Evolutionary conservation across 2,888 invertebrate species (phyloP).

Genomic region (Leptothorax acervorum): DNA sequence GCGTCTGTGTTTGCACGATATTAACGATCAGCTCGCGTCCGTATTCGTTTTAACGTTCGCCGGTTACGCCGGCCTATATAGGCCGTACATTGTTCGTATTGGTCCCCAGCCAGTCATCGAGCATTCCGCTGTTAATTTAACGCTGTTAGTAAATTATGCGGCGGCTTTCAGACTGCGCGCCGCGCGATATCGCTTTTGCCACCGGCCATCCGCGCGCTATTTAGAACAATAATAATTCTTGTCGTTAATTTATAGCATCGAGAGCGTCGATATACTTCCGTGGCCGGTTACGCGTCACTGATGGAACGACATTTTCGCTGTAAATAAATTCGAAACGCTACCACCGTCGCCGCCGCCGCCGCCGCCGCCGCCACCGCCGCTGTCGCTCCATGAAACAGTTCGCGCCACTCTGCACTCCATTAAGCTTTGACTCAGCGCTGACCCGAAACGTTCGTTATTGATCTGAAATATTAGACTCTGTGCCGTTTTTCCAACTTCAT

Average conservation of each 20-base stretch:
- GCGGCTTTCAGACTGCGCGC: conserved; percentile 64
- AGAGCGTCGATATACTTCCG: conserved; percentile 43
- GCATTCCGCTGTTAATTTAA: conserved; percentile 70
- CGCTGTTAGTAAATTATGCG: conserved; percentile 72
- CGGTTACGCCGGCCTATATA: conserved; percentile 26
- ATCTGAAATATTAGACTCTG: conserved; percentile 25
- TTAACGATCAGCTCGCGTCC: conserved; percentile 55
- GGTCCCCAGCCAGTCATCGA: conserved; percentile 74
- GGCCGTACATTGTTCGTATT: conserved; percentile 62
- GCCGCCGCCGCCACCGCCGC: background rate
- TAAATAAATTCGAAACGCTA: conserved; percentile 35
- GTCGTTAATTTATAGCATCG: conserved; percentile 63
- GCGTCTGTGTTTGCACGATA: background rate
- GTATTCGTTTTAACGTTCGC: conserved; percentile 55
- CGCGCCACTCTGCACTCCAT: conserved; percentile 25
- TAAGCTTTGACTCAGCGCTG: conserved; percentile 14
- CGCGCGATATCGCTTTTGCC: conserved; percentile 63
- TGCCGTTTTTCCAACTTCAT: conserved; percentile 1
- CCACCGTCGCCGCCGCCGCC: too few species aligned
- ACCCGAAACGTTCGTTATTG: conserved; percentile 12
- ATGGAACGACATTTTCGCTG: conserved; percentile 27
- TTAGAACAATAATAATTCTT: conserved; percentile 68
- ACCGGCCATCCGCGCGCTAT: conserved; percentile 43
- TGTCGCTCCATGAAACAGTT: conserved; percentile 26
- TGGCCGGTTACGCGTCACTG: conserved; percentile 34